Percentiles rank a stretch among this genome's conserved stretches.
Conservation (phyloP, 2,113 vertebrate species). For the Percina caprodes region DNA sequence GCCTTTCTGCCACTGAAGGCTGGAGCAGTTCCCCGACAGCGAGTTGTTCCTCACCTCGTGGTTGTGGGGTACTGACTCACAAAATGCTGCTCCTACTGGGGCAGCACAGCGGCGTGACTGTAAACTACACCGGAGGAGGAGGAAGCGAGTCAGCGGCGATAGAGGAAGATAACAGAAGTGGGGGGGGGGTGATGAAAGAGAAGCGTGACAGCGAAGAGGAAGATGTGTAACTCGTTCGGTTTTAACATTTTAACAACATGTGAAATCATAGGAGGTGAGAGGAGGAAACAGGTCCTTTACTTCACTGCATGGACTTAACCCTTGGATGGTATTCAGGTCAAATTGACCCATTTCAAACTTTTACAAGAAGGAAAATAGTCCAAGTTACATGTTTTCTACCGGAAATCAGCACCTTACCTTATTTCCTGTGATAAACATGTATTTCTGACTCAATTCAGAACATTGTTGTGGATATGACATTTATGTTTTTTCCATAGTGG, state of each 20-base stretch:
- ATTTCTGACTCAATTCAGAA: no score
- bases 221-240: slow-evolving; percentile 16
- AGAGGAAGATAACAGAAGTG: background rate
- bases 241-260: background rate
- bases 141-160: background rate
- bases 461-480: no score
- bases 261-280: background rate
- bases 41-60: slow-evolving; percentile 86
- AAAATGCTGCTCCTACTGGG: slow-evolving; percentile 86
- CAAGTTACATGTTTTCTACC: no score
- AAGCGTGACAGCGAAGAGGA: background rate
- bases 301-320: no score
- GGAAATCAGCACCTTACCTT: no score
- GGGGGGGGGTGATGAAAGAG: background rate
- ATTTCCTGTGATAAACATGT: no score
- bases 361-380: no score
- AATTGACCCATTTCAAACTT: no score
- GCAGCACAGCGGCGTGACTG: slow-evolving; percentile 85
- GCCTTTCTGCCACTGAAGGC: slow-evolving; percentile 80
- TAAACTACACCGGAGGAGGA: slow-evolving; percentile 70
- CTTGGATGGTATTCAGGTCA: no score
- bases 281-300: background rate
- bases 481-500: no score
- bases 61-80: slow-evolving; percentile 85
- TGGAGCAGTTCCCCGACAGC: slow-evolving; percentile 85